Percentiles rank a stretch among this genome's conserved stretches.
These are phyloP conservation scores for Apodemia mormo DNA, from an alignment of 2,888 invertebrate species.

Conservation along the genomic window DNA sequence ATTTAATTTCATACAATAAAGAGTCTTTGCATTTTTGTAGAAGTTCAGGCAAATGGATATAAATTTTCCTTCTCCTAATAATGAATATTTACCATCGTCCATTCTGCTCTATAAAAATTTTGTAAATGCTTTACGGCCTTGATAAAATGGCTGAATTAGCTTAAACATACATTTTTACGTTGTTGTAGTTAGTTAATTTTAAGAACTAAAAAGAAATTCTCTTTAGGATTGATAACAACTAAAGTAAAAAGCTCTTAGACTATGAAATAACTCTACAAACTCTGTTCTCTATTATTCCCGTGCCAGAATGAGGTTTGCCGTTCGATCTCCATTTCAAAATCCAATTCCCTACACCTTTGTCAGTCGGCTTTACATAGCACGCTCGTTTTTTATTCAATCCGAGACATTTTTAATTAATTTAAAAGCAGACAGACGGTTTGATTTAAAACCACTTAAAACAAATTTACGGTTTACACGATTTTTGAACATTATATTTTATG, in stretches of 20 bases:
- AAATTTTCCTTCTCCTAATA: no score
- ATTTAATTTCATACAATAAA: no score
- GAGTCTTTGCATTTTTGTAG: no score
- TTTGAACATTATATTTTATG: not conserved
- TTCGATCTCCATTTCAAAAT: conserved; percentile 57
- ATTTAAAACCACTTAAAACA: conserved; percentile 13
- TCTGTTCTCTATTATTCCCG: conserved; percentile 17
- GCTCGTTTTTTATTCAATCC: conserved; percentile 31
- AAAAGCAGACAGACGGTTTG: conserved; percentile 26
- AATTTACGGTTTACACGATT: not conserved
- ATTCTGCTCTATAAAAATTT: no score
- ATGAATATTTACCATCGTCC: no score
- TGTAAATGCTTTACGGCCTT: no score
- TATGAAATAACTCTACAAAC: conserved; percentile 18
- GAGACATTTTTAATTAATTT: conserved; percentile 28
- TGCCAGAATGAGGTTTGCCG: conserved; percentile 44
- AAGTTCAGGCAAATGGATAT: no score
- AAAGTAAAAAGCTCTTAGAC: conserved; percentile 16
- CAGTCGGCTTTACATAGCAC: conserved; percentile 48
- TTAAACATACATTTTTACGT: no score
- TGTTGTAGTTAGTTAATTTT: no score
- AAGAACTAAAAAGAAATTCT: conserved; percentile 31
- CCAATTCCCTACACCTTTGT: conserved; percentile 48
- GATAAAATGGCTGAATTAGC: no score
- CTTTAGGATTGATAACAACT: conserved; percentile 36